Percentiles rank a stretch among this genome's conserved stretches.
phyloP scores from a whole-genome alignment of 2,888 invertebrate genomes.

The Chrysolina americana region DNA sequence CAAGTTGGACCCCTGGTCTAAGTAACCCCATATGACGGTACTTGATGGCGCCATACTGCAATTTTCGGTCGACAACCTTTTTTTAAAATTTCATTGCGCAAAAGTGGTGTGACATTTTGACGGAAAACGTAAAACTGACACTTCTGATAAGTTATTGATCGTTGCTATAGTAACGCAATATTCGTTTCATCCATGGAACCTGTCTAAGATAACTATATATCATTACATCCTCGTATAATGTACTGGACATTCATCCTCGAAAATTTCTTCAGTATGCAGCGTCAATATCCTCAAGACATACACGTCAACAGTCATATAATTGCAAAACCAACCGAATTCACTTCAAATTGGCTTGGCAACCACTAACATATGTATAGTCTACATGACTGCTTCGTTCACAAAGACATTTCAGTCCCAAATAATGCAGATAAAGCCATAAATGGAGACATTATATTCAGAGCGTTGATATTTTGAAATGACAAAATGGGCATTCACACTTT shows the following conservation, averaged over 20 bases:
- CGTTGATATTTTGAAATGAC: slow-evolving; percentile 60
- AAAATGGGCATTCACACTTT: slow-evolving; percentile 59
- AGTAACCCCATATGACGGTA: too few relatives aligned
- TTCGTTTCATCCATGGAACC: too few relatives aligned
- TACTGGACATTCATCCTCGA: not conserved
- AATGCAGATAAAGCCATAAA: slow-evolving; percentile 58
- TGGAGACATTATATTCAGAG: slow-evolving; percentile 58
- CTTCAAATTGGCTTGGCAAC: slow-evolving; percentile 23
- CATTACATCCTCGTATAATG: too few relatives aligned
- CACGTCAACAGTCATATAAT: not conserved
- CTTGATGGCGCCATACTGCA: too few relatives aligned
- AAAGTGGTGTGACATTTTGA: too few relatives aligned
- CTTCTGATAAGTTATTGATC: too few relatives aligned
- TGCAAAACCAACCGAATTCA: not conserved
- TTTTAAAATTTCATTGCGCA: too few relatives aligned
- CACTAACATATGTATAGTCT: slow-evolving; percentile 14
- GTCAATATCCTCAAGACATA: not conserved
- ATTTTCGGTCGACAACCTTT: too few relatives aligned
- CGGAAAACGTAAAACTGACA: too few relatives aligned
- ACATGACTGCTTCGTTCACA: slow-evolving; percentile 21
- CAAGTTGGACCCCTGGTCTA: too few relatives aligned
- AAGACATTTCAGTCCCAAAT: slow-evolving; percentile 47
- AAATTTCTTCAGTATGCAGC: not conserved
- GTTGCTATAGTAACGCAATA: too few relatives aligned
- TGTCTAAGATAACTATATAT: too few relatives aligned